These are phyloP conservation scores for Hemitrygon akajei DNA, from an alignment of 2,797 vertebrate genomes.

Conservation along the genomic window DNA sequence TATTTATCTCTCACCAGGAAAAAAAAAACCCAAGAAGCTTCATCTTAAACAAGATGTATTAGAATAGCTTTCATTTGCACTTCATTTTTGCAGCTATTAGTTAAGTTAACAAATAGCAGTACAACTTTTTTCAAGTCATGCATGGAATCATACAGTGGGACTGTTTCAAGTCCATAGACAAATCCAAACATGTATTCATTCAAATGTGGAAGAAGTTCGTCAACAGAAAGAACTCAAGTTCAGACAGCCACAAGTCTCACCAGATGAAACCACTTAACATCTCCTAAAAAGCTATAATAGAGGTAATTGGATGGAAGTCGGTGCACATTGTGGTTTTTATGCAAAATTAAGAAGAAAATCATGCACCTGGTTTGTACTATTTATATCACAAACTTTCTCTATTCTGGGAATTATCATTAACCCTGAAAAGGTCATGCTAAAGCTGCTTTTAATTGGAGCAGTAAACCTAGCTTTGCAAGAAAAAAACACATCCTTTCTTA, in stretches of 20 bases:
- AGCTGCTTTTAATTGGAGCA: not conserved
- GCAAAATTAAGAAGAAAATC: not conserved
- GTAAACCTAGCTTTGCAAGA: not conserved
- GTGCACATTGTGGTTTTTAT: not conserved
- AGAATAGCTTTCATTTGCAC: not conserved
- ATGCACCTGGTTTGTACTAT: not conserved
- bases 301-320: not conserved
- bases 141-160: not conserved
- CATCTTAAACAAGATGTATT: not conserved
- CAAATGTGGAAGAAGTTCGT: not conserved
- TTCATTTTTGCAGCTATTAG: not conserved
- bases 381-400: not conserved
- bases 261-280: slow-evolving; percentile 16
- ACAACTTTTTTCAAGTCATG: not conserved
- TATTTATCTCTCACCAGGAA: too few species aligned
- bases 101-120: not conserved
- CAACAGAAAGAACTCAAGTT: not conserved
- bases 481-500: too few species aligned
- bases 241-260: not conserved
- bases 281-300: not conserved
- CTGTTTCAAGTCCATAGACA: too few species aligned
- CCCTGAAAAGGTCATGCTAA: not conserved
- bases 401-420: not conserved
- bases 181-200: too few species aligned
- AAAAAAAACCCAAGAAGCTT: not conserved